These are phyloP conservation scores for Heliothis virescens DNA, from an alignment of 1,140 invertebrate genomes.

Conservation along the genomic window DNA sequence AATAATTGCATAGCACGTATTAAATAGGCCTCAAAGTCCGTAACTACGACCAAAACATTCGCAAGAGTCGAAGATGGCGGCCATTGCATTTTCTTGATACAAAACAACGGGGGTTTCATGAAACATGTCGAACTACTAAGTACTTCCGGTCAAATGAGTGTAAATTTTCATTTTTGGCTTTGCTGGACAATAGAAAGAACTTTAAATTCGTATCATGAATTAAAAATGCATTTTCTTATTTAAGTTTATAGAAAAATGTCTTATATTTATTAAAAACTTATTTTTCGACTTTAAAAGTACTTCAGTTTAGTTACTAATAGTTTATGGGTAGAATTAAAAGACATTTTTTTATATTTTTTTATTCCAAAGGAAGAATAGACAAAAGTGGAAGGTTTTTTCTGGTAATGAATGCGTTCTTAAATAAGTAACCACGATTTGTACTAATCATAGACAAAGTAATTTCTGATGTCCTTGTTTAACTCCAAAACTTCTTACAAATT, in stretches of 20 bases:
- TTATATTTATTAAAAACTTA: not conserved
- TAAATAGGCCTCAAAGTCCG: constrained; percentile 81
- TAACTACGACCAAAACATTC: constrained; percentile 86
- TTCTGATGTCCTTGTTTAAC: no score
- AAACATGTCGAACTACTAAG: constrained; percentile 78
- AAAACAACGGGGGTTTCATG: constrained; percentile 86
- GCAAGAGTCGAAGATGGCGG: constrained; percentile 86
- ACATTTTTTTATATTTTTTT: constrained; percentile 28
- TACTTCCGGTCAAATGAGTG: constrained; percentile 76
- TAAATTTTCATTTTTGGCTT: constrained; percentile 59
- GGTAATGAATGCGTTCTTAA: constrained; percentile 38
- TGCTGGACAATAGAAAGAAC: no score
- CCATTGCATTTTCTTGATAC: constrained; percentile 86
- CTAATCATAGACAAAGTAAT: no score
- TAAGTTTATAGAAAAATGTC: no score
- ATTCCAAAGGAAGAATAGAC: constrained; percentile 19
- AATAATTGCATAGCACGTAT: constrained; percentile 82
- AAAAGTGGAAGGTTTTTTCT: not conserved
- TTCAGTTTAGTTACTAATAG: constrained; percentile 15
- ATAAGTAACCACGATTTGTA: not conserved
- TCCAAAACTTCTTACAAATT: no score
- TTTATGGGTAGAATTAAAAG: constrained; percentile 43
- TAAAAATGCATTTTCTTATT: no score
- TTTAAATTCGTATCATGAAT: no score
- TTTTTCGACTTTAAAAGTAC: constrained; percentile 31